Evolutionary conservation across 2,888 invertebrate genomes (phyloP), one percentile per base, ranked within the genome.

Genomic region (Eudemis profundana): DNA sequence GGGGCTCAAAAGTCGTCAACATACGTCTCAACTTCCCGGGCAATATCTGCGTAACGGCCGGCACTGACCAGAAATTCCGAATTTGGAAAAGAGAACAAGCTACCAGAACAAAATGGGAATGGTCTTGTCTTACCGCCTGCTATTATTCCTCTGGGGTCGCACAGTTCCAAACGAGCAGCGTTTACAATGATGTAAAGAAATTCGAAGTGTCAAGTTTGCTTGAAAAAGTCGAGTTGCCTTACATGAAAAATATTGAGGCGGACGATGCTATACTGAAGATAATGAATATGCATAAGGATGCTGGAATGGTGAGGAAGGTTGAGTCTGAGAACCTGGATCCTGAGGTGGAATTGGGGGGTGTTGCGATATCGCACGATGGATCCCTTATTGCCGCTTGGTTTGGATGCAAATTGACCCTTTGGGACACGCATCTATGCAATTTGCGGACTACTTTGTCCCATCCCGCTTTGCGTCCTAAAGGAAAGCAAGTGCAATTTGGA

Each of bases 371-470:
- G 0, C 86, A 87, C 49, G 93, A 92, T 23, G 92, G 93, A 0
- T 93, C 93, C 0, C 71, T 92, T 61, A 90, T 92, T n/a, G 93
- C 93, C 0, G 92, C 91, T 1, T 93, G 92, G 93, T 92, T 91
- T 61, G 93, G 92, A 0, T 81, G 84, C 42, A 92, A 92, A 67
- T 72, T 93, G 57, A 91, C 92, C 0, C 62, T 93, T 29, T 93
- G 93, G 93, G 93, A 93, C 68, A 83, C 89, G 0, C 85, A 89
- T 68, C 67, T 85, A 38, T 90, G 90, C 69, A 86, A 79, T 46
- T 72, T 93, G 12, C 76, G 87, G 51, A 88, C 91, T 0, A 84
- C 88, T 0, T 69, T 93, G 47, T 85, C 92, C 0, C 92, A 93
- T 69, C 91, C 90, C 0, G 86, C 89, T 0, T 69, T 93, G 64